A percentile compares a stretch with the other conserved stretches of the same genome.
phyloP scores from a whole-genome alignment of 2,797 vertebrate genomes.

The Clarias laeviceps region DNA sequence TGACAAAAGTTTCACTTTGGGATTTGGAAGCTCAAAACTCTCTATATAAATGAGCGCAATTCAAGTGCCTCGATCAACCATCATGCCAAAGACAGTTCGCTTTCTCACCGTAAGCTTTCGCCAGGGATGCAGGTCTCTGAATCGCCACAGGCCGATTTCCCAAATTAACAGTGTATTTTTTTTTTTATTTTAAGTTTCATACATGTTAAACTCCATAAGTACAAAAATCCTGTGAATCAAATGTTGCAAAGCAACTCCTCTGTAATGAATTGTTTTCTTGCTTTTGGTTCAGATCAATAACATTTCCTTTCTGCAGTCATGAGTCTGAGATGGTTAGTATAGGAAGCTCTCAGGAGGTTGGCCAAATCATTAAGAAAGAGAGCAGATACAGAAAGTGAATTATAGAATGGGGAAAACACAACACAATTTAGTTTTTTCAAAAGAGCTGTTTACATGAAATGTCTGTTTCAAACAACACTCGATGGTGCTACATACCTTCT shows the following conservation, averaged over 20 bases:
- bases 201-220: conserved; percentile 28
- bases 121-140: conserved; percentile 6
- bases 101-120: conserved; percentile 15
- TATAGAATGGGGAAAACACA: background rate
- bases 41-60: conserved; percentile 1
- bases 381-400: background rate
- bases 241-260: conserved; percentile 48
- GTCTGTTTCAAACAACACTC: conserved; percentile 12
- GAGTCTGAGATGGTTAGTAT: conserved; percentile 50
- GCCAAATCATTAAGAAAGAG: conserved; percentile 39
- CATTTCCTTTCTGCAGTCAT: conserved; percentile 49
- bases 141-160: conserved; percentile 8
- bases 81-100: conserved; percentile 47
- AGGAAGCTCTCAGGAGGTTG: conserved; percentile 40
- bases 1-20: background rate
- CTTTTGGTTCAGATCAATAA: conserved; percentile 49
- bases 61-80: conserved; percentile 44
- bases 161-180: conserved; percentile 11
- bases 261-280: conserved; percentile 26
- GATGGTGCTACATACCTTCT: background rate
- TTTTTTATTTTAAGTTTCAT: conserved; percentile 24
- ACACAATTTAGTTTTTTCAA: conserved; percentile 18
- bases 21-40: background rate
- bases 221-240: conserved; percentile 33
- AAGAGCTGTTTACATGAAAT: conserved; percentile 11